phyloP scores from a whole-genome alignment of 2,113 vertebrate genomes.

The Lanius ludovicianus region DNA sequence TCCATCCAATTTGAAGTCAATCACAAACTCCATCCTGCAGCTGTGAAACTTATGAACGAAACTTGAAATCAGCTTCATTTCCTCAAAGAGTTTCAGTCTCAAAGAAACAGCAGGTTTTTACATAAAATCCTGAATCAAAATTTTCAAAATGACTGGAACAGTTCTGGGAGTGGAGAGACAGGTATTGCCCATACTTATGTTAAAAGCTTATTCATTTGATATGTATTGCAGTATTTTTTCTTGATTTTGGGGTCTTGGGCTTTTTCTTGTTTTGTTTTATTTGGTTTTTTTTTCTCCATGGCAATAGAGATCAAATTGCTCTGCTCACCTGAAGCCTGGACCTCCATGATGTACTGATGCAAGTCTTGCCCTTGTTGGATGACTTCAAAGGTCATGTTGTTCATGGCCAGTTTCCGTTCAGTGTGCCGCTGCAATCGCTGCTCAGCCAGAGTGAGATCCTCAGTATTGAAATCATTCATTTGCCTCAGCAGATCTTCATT shows the following conservation, averaged over 20 bases:
- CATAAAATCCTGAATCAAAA: background rate
- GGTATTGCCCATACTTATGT: background rate
- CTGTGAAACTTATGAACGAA: background rate
- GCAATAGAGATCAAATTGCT: background rate
- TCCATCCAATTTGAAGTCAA: background rate
- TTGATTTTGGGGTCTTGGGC: background rate
- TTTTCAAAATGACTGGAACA: background rate
- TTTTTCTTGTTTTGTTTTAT: background rate
- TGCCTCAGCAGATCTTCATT: slow-evolving; percentile 94
- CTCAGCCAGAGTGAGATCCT: slow-evolving; percentile 90
- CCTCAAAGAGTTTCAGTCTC: background rate
- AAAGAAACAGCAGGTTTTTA: background rate
- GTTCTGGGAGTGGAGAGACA: background rate
- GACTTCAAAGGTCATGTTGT: slow-evolving; percentile 98
- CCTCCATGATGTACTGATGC: slow-evolving; percentile 99
- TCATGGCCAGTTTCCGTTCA: slow-evolving; percentile 93
- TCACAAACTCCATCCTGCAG: background rate
- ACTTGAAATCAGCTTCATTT: background rate
- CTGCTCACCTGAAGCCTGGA: slow-evolving; percentile 92
- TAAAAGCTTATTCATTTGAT: background rate
- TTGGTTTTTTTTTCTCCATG: fast-evolving
- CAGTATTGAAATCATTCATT: slow-evolving; percentile 91
- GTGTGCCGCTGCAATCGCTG: slow-evolving; percentile 93
- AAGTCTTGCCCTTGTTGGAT: slow-evolving; percentile 98
- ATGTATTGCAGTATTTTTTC: background rate